Evolutionary conservation across 2,113 vertebrate genomes (phyloP), one percentile per base, ranked within the genome.

Genomic region (Gadus macrocephalus): DNA sequence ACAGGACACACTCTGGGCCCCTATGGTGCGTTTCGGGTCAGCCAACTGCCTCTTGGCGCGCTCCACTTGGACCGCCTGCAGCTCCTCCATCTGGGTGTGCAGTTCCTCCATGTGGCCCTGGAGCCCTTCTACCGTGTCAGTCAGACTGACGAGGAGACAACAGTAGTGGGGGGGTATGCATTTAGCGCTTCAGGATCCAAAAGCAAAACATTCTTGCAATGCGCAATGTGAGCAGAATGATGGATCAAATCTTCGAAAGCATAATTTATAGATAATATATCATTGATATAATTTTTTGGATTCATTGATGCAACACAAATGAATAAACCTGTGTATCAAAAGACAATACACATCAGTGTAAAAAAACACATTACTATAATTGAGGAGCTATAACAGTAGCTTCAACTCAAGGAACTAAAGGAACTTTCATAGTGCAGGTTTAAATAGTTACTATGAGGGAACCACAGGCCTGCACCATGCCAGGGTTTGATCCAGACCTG

Each of bases 51-150:
- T 89, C 31, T 78, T 90, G 49, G 69, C 78, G 15, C 78, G 80
- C 80, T 90, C 85, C 0, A 80, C 77, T 60, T 79, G 91, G 16
- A 91, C 78, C 66, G 69, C 87, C 74, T 98, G 96, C 19, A 99
- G 90, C 55, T 93, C 92, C 81, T 96, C 95, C 74, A 96, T 91
- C 75, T 95, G 92, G 53, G 78, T 88, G 68, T 98, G 95, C 5
- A 98, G 90, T 53, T 93, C 92, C 81, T 96, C 95, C 74, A 96
- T 91, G 75, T 95, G 92, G 53, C 78, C 88, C 69, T 98, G 95
- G 3, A 98, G 93, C 0, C 85, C 88, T 20, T 98, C 95, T 8
- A 96, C 92, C 0, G 92, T 96, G 81, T 97, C 96, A 0, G 95
- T 95, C 69, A 99, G 88, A 81, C 97, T 99, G 77, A 11, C 56